These are phyloP conservation scores for Zapornia atra DNA, from an alignment of 2,113 vertebrate species.

Conservation along the genomic window DNA sequence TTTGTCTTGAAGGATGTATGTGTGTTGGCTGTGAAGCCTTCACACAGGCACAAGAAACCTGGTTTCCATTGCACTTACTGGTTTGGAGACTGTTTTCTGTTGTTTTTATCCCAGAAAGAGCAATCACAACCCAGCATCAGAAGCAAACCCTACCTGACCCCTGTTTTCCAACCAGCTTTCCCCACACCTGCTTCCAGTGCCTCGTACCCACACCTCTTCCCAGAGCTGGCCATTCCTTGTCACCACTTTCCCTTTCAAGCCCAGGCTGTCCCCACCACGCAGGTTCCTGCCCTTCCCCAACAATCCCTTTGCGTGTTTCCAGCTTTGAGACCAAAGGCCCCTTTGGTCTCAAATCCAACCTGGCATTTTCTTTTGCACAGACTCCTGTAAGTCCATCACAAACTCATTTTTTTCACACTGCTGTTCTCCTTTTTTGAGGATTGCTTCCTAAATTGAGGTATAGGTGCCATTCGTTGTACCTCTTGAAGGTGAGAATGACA, in stretches of 20 bases:
- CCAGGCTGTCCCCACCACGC: fast-evolving
- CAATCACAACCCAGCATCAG: not conserved
- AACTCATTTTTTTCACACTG: not conserved
- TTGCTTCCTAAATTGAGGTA: not conserved
- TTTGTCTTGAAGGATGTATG: not conserved
- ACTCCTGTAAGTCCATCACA: fast-evolving
- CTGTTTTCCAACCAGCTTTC: not conserved
- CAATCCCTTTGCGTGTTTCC: not conserved
- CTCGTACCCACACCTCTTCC: not conserved
- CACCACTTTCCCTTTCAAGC: not conserved
- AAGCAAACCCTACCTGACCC: not conserved
- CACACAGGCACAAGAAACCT: not conserved
- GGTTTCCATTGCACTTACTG: fast-evolving
- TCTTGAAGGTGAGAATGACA: not conserved
- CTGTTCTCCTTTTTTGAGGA: not conserved
- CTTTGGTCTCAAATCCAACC: not conserved
- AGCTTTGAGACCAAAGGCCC: not conserved
- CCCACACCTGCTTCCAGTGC: not conserved
- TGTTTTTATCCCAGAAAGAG: not conserved
- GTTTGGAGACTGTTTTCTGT: fast-evolving
- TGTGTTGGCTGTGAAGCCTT: too few species aligned
- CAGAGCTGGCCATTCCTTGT: not conserved
- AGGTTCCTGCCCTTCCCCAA: not conserved
- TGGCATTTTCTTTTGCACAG: not conserved
- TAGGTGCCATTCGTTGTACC: not conserved